Evolutionary conservation across 2,113 vertebrate species (phyloP).

Genomic region (Fulica atra): DNA sequence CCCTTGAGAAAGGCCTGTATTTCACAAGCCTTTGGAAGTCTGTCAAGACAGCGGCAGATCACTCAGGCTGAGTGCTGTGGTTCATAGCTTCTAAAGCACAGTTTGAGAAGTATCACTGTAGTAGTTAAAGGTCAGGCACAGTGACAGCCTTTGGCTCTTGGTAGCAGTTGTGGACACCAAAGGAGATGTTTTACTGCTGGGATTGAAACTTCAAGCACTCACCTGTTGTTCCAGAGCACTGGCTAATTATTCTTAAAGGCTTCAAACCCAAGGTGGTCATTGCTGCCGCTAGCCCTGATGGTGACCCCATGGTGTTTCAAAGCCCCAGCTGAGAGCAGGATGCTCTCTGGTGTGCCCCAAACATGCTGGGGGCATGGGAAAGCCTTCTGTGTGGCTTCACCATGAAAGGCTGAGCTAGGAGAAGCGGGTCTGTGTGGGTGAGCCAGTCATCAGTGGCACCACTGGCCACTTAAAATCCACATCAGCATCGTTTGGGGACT

Average conservation of each 20-base stretch:
- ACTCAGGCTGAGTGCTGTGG: background rate
- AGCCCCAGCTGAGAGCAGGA: background rate
- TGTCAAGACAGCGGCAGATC: background rate
- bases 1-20: background rate
- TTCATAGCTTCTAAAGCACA: background rate
- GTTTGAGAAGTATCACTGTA: background rate
- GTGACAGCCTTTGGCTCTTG: background rate
- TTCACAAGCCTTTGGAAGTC: background rate
- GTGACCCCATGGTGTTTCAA: background rate
- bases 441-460: background rate
- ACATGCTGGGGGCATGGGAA: accelerated
- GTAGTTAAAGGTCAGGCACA: background rate
- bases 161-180: background rate
- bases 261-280: background rate
- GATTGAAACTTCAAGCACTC: background rate
- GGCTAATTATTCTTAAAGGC: background rate
- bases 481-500: background rate
- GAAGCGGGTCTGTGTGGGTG: background rate
- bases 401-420: background rate
- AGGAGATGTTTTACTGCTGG: background rate
- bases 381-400: background rate
- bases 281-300: background rate
- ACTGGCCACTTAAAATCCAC: background rate
- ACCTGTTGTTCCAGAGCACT: background rate
- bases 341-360: background rate